A percentile compares a stretch with the other conserved stretches of the same genome.
phyloP scores from a whole-genome alignment of 2,113 vertebrate genomes.

The Bucco capensis region DNA sequence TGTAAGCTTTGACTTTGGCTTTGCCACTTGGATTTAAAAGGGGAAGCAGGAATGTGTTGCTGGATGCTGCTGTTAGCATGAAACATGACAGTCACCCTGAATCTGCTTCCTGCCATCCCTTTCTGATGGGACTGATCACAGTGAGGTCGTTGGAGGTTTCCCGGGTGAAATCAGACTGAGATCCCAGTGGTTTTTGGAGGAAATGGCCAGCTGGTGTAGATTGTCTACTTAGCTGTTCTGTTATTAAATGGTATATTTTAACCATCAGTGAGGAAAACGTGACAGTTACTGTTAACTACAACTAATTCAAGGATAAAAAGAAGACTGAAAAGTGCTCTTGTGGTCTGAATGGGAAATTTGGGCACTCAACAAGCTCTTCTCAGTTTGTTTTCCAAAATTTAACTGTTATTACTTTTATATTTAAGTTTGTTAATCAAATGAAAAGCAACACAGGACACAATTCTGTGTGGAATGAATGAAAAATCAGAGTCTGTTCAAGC shows the following conservation, averaged over 20 bases:
- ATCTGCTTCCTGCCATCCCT: background rate
- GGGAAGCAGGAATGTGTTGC: background rate
- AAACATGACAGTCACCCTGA: too few species aligned
- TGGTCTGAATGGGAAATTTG: background rate
- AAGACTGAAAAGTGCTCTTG: background rate
- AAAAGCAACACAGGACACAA: background rate
- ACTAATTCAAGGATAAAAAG: background rate
- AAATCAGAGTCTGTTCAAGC: background rate
- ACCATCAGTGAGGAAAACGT: background rate
- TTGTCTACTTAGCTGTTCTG: background rate
- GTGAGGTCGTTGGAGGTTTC: background rate
- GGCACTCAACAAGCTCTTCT: background rate
- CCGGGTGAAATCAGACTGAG: background rate
- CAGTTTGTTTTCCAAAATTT: background rate
- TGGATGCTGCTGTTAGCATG: background rate
- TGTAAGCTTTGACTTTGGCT: fast-evolving
- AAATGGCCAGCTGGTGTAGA: background rate
- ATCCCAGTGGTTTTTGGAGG: background rate
- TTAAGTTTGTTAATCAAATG: background rate
- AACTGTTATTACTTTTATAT: background rate
- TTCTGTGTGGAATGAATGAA: background rate
- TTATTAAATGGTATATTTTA: background rate
- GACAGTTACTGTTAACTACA: background rate
- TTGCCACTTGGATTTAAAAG: background rate
- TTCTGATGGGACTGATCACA: background rate